A percentile compares a stretch with the other conserved stretches of the same genome.
Conservation (phyloP, 2,113 vertebrate genomes). For the Semicossyphus pulcher region DNA sequence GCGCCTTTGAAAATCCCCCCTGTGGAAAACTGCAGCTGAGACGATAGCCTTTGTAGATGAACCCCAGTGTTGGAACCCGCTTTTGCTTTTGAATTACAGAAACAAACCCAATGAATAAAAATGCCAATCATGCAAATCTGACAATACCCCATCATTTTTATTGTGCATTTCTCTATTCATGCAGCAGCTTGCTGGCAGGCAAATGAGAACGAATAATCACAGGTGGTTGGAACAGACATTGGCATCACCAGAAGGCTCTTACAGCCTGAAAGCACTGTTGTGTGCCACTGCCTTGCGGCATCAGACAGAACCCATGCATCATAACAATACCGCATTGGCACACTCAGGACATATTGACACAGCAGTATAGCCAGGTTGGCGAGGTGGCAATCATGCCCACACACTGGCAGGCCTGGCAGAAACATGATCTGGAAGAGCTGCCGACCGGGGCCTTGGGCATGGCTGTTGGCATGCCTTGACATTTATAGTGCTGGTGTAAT, state of each 20-base stretch:
- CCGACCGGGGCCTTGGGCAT: slow-evolving; percentile 59
- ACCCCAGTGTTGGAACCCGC: not conserved
- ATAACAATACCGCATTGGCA: slow-evolving; percentile 50
- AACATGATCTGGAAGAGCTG: slow-evolving; percentile 50
- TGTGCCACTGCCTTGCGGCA: slow-evolving; percentile 37
- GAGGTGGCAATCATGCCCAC: slow-evolving; percentile 39
- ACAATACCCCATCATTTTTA: slow-evolving; percentile 31
- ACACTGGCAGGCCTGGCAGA: slow-evolving; percentile 53
- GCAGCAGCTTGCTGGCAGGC: slow-evolving; percentile 38
- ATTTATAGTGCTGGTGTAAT: slow-evolving; percentile 80
- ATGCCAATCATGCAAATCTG: slow-evolving; percentile 39
- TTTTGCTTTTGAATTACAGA: slow-evolving; percentile 34
- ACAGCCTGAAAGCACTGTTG: slow-evolving; percentile 33
- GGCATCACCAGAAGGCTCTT: slow-evolving; percentile 34
- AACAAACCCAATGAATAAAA: slow-evolving; percentile 38
- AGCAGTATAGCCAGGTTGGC: slow-evolving; percentile 45
- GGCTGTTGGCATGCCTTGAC: slow-evolving; percentile 75
- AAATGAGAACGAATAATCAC: slow-evolving; percentile 53
- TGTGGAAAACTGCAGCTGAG: not conserved
- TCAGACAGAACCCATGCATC: slow-evolving; percentile 51
- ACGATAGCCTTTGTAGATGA: not conserved
- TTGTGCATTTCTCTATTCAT: slow-evolving; percentile 30
- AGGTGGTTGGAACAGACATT: slow-evolving; percentile 48
- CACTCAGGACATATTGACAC: slow-evolving; percentile 52
- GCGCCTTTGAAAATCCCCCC: slow-evolving; percentile 27